Percentiles rank a stretch among this genome's conserved stretches.
phyloP scores from a whole-genome alignment of 1,140 invertebrate genomes.

The Rhopalosiphum padi region DNA sequence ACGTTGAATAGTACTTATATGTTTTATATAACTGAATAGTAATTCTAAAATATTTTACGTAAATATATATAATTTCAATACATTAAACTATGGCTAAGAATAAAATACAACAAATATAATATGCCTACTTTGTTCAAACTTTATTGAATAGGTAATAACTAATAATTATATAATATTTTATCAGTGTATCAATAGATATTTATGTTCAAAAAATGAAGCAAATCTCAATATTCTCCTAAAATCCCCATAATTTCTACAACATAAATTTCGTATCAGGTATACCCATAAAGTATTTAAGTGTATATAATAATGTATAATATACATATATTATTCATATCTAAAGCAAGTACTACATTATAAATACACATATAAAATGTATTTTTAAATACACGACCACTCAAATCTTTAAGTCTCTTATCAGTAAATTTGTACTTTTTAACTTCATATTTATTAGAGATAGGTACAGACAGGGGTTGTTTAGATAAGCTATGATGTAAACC shows the following conservation, averaged over 20 bases:
- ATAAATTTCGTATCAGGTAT: background rate
- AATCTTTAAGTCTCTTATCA: constrained; percentile 17
- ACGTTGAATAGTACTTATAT: background rate
- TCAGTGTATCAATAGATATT: background rate
- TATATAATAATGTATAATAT: too few species aligned
- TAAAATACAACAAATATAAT: too few species aligned
- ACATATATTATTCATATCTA: background rate
- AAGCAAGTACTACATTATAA: background rate
- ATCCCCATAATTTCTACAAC: background rate
- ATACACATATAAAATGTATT: background rate
- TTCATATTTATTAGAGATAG: background rate
- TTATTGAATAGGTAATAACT: too few species aligned
- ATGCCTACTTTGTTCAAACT: too few species aligned
- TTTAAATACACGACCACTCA: background rate
- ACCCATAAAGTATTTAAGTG: background rate
- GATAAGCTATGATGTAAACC: background rate
- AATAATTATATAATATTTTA: background rate
- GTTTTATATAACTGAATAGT: too few species aligned
- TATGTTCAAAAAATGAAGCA: background rate
- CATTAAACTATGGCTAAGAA: too few species aligned
- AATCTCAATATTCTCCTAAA: background rate
- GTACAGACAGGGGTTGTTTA: constrained; percentile 6
- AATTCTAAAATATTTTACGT: too few species aligned
- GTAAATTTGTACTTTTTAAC: background rate
- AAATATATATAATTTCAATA: too few species aligned